These are phyloP conservation scores for Melanostoma mellinum DNA, from an alignment of 2,888 invertebrate species.

Conservation along the genomic window DNA sequence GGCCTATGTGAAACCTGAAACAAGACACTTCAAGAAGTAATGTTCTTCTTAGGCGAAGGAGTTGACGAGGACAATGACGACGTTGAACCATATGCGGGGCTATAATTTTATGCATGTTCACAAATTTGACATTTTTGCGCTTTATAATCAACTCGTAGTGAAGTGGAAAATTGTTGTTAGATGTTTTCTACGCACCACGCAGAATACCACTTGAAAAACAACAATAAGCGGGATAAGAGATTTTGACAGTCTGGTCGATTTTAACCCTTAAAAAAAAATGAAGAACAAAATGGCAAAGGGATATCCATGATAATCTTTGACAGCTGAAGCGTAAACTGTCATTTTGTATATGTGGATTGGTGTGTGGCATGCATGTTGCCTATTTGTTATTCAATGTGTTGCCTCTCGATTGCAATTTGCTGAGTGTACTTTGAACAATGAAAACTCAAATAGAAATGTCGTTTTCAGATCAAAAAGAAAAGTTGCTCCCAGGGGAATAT, in stretches of 20 bases:
- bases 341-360: conserved; percentile 26
- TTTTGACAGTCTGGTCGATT: neutral
- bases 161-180: conserved; percentile 39
- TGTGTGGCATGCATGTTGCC: no score
- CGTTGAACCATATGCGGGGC: neutral
- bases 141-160: conserved; percentile 23
- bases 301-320: conserved; percentile 29
- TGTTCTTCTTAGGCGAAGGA: conserved; percentile 24
- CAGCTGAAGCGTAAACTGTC: conserved; percentile 35
- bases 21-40: conserved; percentile 34
- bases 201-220: no score
- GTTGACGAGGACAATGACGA: neutral
- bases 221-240: neutral
- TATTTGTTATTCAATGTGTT: conserved; percentile 8
- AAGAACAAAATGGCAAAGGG: neutral
- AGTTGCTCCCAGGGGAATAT: conserved; percentile 31
- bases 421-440: neutral
- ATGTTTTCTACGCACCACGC: no score
- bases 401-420: neutral
- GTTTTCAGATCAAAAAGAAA: conserved; percentile 11
- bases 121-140: conserved; percentile 45
- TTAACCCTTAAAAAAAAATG: no score
- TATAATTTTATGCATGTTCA: conserved; percentile 40
- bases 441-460: conserved; percentile 16
- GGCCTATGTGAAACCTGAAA: conserved; percentile 13